phyloP scores from a whole-genome alignment of 2,888 invertebrate genomes.

The Trachelus iudaicus region DNA sequence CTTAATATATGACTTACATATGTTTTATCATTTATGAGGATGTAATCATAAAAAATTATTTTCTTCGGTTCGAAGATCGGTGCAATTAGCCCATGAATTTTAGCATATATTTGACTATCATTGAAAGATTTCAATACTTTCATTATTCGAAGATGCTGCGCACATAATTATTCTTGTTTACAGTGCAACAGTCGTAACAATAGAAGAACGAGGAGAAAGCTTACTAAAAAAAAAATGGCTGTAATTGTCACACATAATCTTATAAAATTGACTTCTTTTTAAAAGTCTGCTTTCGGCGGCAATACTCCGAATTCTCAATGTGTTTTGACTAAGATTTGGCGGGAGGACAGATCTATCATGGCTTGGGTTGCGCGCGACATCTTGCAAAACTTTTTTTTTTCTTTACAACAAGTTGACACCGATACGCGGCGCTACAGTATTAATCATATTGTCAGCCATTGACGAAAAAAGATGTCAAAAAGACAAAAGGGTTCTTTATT shows the following conservation, averaged over 20 bases:
- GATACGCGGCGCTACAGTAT: neutral
- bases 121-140: neutral
- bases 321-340: neutral
- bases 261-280: neutral
- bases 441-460: neutral
- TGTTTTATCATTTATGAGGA: neutral
- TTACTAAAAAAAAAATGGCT: neutral
- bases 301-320: neutral
- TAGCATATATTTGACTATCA: neutral
- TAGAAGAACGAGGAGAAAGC: neutral
- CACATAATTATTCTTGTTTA: neutral
- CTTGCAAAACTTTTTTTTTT: neutral
- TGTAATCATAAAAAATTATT: neutral
- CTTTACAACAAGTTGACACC: neutral
- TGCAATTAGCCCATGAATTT: neutral
- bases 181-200: neutral
- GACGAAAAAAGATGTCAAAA: neutral
- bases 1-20: neutral
- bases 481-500: neutral
- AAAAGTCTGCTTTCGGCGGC: neutral
- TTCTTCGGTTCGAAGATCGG: neutral
- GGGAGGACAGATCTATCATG: neutral
- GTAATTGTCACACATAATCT: neutral
- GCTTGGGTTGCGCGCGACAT: conserved; percentile 7
- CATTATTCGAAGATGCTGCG: neutral